phyloP scores from a whole-genome alignment of 2,888 invertebrate genomes.

The Ophion ellenae region DNA sequence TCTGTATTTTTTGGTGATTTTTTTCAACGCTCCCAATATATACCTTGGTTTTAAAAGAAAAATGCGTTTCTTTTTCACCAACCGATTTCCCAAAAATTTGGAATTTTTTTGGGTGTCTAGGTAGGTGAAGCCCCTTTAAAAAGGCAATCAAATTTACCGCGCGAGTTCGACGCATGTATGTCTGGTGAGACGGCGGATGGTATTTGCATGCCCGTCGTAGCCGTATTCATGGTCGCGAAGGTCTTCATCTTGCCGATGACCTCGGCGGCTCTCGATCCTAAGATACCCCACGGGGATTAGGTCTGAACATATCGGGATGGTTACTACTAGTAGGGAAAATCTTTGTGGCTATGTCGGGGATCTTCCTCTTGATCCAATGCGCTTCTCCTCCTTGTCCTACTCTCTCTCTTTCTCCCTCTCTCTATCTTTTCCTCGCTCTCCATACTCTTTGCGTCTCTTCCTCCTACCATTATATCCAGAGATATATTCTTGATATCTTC shows the following conservation, averaged over 20 bases:
- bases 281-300: constrained; percentile 54
- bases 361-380: constrained; percentile 43
- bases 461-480: constrained; percentile 17
- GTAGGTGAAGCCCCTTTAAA: too few species aligned
- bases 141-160: too few species aligned
- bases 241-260: constrained; percentile 42
- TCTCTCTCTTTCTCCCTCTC: not conserved
- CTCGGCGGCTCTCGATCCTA: constrained; percentile 21
- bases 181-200: too few species aligned
- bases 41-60: too few species aligned
- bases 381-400: constrained; percentile 30
- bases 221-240: constrained; percentile 1
- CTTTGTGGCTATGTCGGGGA: constrained; percentile 54
- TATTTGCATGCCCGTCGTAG: not conserved
- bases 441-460: not conserved
- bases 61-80: too few species aligned
- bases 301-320: constrained; percentile 34
- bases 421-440: not conserved
- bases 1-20: too few species aligned
- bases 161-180: too few species aligned
- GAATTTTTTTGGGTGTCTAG: too few species aligned
- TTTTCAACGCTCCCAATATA: too few species aligned
- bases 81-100: too few species aligned
- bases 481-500: constrained; percentile 34
- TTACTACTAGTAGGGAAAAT: constrained; percentile 38